Evolutionary conservation across 2,797 vertebrate genomes (phyloP), one percentile per base, ranked within the genome.

Genomic region (Otolemur crassicaudatus): DNA sequence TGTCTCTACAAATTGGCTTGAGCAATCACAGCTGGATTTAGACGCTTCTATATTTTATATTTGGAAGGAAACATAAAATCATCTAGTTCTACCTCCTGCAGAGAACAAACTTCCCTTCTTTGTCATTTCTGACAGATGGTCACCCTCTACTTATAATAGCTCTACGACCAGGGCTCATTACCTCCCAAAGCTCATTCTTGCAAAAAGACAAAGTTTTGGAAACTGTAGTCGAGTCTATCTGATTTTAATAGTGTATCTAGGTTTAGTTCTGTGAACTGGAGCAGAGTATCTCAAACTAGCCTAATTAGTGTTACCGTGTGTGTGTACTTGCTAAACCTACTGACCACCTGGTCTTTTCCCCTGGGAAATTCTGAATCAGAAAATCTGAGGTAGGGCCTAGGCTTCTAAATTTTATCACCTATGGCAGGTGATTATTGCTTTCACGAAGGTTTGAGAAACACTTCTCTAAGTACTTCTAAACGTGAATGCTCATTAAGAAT

Each of bases 21-120:
- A 87, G 58, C 97, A 94, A 85, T 81, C 89, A 96, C 73, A 93
- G 80, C 94, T 97, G 84, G 90, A 93, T 96, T 96, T 93, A 88
- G 77, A 65, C 84, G 53, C 87, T 61, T 91, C 83, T 91, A 72
- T 73, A 89, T 86, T 90, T 97, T 92, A 84, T 79, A 60, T 97
- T 94, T 89, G 84, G 60, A 95, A 91, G 81, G 69, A 91, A 95
- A 86, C 14, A 56, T 34, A 91, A 25, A 94, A 77, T 92, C 72
- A 91, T 67, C 46, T 49, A 87, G 37, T 72, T 93, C 43, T 94
- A 27, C 29, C 70, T 95, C 94, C 86, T 60, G 67, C 3, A 11
- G 70, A 89, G 79, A 67, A 84, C 1, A 82, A 76, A 86, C 16
- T 88, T 96, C 7, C 27, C 12, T 96, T 73, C 4, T 40, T 86